Evolutionary conservation across 1,140 invertebrate species (phyloP), one percentile per base, ranked within the genome.

Genomic region (Dendroctonus ponderosae): DNA sequence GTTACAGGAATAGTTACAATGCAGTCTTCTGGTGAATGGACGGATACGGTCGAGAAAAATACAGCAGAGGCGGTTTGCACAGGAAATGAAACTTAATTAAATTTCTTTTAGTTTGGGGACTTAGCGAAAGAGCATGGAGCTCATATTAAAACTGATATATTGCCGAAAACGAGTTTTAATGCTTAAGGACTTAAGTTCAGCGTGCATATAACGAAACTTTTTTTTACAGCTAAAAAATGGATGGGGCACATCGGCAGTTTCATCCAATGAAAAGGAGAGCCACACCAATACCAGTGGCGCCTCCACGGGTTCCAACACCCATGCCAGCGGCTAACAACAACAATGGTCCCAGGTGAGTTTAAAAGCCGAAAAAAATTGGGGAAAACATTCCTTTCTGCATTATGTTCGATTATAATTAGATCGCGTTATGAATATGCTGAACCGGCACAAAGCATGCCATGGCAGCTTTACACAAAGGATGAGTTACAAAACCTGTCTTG

Each of bases 261-360:
- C 71, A 74, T 51, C 72, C 68, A 12, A 65, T 60, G 5, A 76
- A 70, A 62, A 58, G 75, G 44, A 61, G 71, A 43, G 67, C 60
- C 2, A 75, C 75, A 8, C 71, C 75, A 2, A 73, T 77, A 59
- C 76, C 76, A 37, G 76, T 76, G 14, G 68, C 73, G 37, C 75
- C 76, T 9, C 76, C 76, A 1, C 52, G 76, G 38, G 72, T 77
- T 41, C 76, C 76, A 40, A 77, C 76, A 1, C 76, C 76, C 3
- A 76, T 77, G 74, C 76, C 76, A 5, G 51, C 54, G 7, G 61
- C 67, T n/a, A 76, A 75, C 54, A 77, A 76, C 52, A 77, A 77
- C 58, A 77, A 76, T 63, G 73, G 73, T 68, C 56, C 70, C 58
- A 77, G 72, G 76, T 77, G 70, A 72, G 59, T 58, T 61, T 52